Base-by-base conservation (phyloP, 2,888 invertebrate genomes). In the Plusia festucae region DNA sequence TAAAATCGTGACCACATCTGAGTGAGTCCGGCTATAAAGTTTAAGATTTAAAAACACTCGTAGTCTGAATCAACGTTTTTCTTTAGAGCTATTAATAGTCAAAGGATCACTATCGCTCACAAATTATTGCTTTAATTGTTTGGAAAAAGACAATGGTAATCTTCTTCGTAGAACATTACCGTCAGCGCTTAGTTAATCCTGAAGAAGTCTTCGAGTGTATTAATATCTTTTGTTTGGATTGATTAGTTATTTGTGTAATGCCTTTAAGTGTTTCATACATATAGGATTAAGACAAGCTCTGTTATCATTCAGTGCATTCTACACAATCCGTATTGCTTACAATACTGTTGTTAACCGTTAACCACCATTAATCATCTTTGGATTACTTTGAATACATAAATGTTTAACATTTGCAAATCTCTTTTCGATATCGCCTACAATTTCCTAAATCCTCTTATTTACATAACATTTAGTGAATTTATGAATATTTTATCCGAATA, bases 401-500 rank as follows among this genome's bases (percentile, higher is more conserved):
- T 78, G 79, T 85, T 87, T 80, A 75, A 82, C 77, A 79, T 74
- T 76, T 55, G 69, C 75, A 70, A 80, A 84, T 84, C 79, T 84
- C 78, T 75, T 85, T 79, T 73, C 65, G 84, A 82, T 82, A 79
- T 81, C 81, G 81, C 80, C 76, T 82, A 79, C 79, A 85, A 87
- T 87, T 83, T 76, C 79, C 81, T 64, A 86, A 89, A 89, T 85
- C 85, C 81, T 71, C 79, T 62, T 78, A 90, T 92, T 91, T 90
- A 85, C 91, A 92, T 92, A 91, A 87, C 81, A 86, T 85, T 87
- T 84, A 73, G 82, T 73, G 68, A 83, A 76, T 78, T 81, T 73
- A 87, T 91, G 87, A 89, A 90, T 92, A 87, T 88, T 90, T 89
- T 85, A 88, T 86, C 68, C 70, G 78, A 78, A 84, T 80, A 82